Conservation (phyloP, 2,888 invertebrate species). For the Melipona bicolor region DNA sequence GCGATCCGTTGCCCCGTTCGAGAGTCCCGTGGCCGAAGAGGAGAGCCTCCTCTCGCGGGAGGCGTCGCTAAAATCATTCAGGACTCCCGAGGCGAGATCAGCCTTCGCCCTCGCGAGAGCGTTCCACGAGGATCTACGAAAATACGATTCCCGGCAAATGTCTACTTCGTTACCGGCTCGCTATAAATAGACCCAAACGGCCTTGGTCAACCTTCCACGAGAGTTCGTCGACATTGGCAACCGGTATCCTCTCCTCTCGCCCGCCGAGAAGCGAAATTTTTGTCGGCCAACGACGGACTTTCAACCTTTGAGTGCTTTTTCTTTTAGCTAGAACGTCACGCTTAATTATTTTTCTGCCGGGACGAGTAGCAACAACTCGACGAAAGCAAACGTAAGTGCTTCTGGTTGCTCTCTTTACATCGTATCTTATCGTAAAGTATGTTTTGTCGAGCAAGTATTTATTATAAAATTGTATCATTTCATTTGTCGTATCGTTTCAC, state of each 20-base stretch:
- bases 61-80: conserved; percentile 40
- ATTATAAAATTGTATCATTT: no score
- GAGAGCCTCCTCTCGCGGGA: neutral
- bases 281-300: conserved; percentile 17
- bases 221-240: conserved; percentile 66
- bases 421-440: no score
- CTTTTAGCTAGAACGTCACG: no score
- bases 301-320: neutral
- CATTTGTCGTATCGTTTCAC: no score
- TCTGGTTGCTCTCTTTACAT: no score
- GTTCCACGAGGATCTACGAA: conserved; percentile 58
- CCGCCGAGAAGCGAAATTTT: conserved; percentile 20
- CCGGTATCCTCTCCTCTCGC: conserved; percentile 45
- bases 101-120: conserved; percentile 10
- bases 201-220: conserved; percentile 72
- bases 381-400: no score
- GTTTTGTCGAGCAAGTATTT: no score
- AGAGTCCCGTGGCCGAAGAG: neutral
- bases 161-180: conserved; percentile 64
- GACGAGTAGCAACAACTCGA: no score
- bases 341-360: no score
- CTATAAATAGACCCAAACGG: conserved; percentile 70
- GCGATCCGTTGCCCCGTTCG: neutral
- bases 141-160: conserved; percentile 66
- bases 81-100: conserved; percentile 22